A percentile compares a stretch with the other conserved stretches of the same genome.
These are phyloP conservation scores for Nematopogon swammerdamellus DNA, from an alignment of 2,888 invertebrate genomes.

Conservation along the genomic window DNA sequence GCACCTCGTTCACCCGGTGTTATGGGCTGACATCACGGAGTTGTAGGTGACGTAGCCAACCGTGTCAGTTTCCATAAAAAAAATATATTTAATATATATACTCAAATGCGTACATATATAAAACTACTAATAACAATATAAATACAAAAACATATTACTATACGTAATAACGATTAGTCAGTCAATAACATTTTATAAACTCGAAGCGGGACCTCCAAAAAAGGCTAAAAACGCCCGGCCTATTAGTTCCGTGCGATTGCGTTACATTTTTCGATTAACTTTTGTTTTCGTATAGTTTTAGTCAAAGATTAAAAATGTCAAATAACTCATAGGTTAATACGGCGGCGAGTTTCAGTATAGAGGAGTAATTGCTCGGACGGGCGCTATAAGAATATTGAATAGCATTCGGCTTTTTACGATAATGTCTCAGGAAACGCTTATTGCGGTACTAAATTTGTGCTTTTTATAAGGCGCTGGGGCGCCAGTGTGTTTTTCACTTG, in stretches of 20 bases:
- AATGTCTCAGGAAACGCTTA: slow-evolving; percentile 45
- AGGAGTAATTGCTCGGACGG: slow-evolving; percentile 22
- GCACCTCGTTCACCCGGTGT: too few relatives aligned
- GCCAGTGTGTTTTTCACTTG: slow-evolving; percentile 40
- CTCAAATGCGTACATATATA: too few relatives aligned
- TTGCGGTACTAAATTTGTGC: slow-evolving; percentile 45
- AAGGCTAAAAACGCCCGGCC: too few relatives aligned
- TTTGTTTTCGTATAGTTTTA: background rate
- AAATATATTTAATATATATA: too few relatives aligned
- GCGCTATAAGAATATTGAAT: slow-evolving; percentile 48
- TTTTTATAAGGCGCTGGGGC: slow-evolving; percentile 36
- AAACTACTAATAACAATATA: too few relatives aligned
- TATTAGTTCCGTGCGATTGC: background rate
- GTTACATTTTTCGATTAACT: background rate
- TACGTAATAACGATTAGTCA: too few relatives aligned
- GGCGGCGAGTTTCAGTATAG: background rate
- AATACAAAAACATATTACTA: too few relatives aligned
- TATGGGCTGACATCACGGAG: too few relatives aligned
- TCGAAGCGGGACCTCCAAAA: too few relatives aligned
- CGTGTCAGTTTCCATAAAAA: too few relatives aligned
- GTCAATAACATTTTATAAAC: too few relatives aligned
- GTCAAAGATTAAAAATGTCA: slow-evolving; percentile 28
- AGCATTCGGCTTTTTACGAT: slow-evolving; percentile 46
- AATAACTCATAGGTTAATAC: slow-evolving; percentile 45
- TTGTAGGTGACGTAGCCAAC: too few relatives aligned